Conservation (phyloP, 2,888 invertebrate species). For the Trachelus troglodyta region DNA sequence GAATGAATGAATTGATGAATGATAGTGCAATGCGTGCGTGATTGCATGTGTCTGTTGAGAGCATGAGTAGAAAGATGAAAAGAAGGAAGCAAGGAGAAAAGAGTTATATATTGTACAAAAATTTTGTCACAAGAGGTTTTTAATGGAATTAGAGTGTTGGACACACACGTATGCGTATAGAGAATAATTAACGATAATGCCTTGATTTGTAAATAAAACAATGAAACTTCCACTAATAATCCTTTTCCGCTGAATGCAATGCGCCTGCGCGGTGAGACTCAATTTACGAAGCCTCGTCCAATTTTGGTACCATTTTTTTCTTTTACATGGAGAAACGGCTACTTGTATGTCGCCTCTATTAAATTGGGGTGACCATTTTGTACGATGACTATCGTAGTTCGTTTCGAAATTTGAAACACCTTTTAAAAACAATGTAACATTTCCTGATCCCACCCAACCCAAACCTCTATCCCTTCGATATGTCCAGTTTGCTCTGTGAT, state of each 20-base stretch:
- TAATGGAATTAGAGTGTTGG: slow-evolving; percentile 47
- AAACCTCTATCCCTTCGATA: slow-evolving; percentile 44
- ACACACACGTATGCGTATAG: slow-evolving; percentile 16
- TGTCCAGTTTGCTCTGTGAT: slow-evolving; percentile 65
- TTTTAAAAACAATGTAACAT: slow-evolving; percentile 43
- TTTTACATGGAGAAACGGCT: slow-evolving; percentile 19
- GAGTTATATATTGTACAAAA: slow-evolving; percentile 42
- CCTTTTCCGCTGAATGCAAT: slow-evolving; percentile 40
- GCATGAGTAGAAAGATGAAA: background rate
- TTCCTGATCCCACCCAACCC: slow-evolving; percentile 32
- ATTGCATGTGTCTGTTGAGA: background rate
- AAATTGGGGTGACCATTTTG: slow-evolving; percentile 33
- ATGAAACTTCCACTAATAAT: slow-evolving; percentile 55
- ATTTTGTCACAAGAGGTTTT: slow-evolving; percentile 40
- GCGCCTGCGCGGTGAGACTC: slow-evolving; percentile 21
- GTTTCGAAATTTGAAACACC: slow-evolving; percentile 18
- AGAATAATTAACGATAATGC: slow-evolving; percentile 56
- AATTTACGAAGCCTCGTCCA: slow-evolving; percentile 29
- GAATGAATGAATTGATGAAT: slow-evolving; percentile 7
- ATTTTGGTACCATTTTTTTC: slow-evolving; percentile 50
- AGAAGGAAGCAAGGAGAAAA: slow-evolving; percentile 12
- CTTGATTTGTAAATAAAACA: slow-evolving; percentile 66
- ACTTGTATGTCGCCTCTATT: background rate
- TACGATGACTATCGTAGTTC: slow-evolving; percentile 31
- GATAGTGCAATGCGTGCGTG: background rate